A percentile compares a stretch with the other conserved stretches of the same genome.
Evolutionary conservation across 2,113 vertebrate genomes (phyloP).

Genomic region (Typhlomys cinereus): DNA sequence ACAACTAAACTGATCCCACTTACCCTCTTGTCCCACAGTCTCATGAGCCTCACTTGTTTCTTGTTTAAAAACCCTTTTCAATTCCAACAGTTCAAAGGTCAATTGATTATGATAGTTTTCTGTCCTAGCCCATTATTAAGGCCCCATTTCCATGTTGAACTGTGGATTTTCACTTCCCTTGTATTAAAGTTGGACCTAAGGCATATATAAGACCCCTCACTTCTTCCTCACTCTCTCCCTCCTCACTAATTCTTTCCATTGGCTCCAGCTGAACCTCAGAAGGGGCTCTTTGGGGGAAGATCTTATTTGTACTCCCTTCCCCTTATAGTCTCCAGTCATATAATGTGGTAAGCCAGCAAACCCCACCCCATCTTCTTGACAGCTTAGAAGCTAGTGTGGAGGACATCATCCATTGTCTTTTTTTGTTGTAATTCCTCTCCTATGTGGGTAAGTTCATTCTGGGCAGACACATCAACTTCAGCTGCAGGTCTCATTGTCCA

Average conservation of each 20-base stretch:
- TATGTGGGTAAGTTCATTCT: not conserved
- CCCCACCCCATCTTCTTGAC: not conserved
- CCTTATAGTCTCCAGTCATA: too few relatives aligned
- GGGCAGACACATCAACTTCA: not conserved
- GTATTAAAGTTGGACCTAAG: not conserved
- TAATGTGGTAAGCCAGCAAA: not conserved
- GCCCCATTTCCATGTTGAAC: not conserved
- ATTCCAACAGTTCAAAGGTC: not conserved
- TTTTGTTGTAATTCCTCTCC: not conserved
- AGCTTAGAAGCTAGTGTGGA: not conserved
- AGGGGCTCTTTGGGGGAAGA: not conserved
- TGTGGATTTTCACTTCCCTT: not conserved
- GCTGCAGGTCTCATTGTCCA: not conserved
- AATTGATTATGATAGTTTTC: not conserved
- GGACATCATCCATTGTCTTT: not conserved
- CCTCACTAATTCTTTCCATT: not conserved
- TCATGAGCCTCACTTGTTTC: too few relatives aligned
- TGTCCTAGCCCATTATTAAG: not conserved
- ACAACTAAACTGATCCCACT: too few relatives aligned
- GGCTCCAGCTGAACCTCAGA: not conserved
- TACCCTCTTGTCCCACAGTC: too few relatives aligned
- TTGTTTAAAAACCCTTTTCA: not conserved
- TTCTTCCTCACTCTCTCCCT: not conserved
- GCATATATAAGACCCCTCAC: not conserved
- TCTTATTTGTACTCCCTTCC: not conserved